Percentiles rank a stretch among this genome's conserved stretches.
Evolutionary conservation across 1,140 invertebrate species (phyloP).

Genomic region (Cydia splendana): DNA sequence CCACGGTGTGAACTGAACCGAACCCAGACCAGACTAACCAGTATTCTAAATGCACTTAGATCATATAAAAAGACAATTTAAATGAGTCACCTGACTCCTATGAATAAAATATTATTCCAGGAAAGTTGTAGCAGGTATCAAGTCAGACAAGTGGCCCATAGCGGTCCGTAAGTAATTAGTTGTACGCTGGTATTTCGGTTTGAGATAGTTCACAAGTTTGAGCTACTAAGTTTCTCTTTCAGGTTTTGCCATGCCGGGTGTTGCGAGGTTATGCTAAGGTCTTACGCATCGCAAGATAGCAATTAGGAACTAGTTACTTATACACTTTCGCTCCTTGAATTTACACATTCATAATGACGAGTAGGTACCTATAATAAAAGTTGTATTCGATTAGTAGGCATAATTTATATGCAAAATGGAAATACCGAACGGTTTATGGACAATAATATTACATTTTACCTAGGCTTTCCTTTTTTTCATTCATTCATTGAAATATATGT

Average conservation of each 20-base stretch:
- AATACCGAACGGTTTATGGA: no score
- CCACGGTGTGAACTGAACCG: neutral
- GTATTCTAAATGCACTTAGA: constrained; percentile 14
- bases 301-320: constrained; percentile 25
- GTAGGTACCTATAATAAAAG: no score
- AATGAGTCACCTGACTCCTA: constrained; percentile 16
- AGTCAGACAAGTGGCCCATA: neutral
- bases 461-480: no score
- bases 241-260: constrained; percentile 1
- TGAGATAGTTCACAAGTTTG: constrained; percentile 24
- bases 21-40: neutral
- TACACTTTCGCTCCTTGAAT: constrained; percentile 16
- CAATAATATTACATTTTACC: neutral
- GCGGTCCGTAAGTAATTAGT: neutral
- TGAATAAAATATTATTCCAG: constrained; percentile 20
- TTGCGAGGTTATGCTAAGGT: constrained; percentile 17
- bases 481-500: no score
- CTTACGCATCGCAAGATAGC: constrained; percentile 19
- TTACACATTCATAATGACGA: neutral
- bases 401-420: neutral
- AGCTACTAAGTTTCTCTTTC: constrained; percentile 22
- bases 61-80: constrained; percentile 17
- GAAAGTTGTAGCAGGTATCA: neutral
- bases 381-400: neutral
- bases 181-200: neutral